Evolutionary conservation across 2,113 vertebrate species (phyloP).

Genomic region (Leucopsar rothschildi): DNA sequence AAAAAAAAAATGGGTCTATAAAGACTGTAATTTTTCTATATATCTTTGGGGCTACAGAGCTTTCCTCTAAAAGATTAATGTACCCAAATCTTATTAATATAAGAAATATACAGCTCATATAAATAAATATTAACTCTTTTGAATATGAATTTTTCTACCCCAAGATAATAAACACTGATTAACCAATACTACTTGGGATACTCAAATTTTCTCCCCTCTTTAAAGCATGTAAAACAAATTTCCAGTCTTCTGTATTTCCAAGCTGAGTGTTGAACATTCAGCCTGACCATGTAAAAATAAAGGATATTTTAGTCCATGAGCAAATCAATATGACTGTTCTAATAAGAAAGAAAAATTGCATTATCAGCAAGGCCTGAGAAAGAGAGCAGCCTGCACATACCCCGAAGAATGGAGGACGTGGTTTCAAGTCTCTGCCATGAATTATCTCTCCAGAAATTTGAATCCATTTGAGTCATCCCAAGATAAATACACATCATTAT

Average conservation of each 20-base stretch:
- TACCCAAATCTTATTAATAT: neutral
- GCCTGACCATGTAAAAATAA: neutral
- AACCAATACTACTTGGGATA: neutral
- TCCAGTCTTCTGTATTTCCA: neutral
- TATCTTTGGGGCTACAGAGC: neutral
- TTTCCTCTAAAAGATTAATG: neutral
- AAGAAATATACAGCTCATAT: neutral
- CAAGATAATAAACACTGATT: neutral
- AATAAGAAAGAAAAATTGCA: neutral
- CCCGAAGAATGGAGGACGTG: accelerated
- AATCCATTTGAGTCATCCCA: neutral
- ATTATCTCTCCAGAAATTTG: neutral
- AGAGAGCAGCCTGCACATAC: neutral
- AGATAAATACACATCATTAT: neutral
- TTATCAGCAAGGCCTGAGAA: neutral
- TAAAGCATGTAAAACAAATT: accelerated
- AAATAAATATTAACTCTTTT: neutral
- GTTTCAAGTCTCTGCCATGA: neutral
- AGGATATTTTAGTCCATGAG: neutral
- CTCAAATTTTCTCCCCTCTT: neutral
- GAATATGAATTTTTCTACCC: neutral
- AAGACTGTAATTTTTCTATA: neutral
- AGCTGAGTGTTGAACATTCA: neutral
- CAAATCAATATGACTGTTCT: accelerated
- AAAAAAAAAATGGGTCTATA: neutral